Evolutionary conservation across 2,888 invertebrate genomes (phyloP).

Genomic region (Platycheirus albimanus): DNA sequence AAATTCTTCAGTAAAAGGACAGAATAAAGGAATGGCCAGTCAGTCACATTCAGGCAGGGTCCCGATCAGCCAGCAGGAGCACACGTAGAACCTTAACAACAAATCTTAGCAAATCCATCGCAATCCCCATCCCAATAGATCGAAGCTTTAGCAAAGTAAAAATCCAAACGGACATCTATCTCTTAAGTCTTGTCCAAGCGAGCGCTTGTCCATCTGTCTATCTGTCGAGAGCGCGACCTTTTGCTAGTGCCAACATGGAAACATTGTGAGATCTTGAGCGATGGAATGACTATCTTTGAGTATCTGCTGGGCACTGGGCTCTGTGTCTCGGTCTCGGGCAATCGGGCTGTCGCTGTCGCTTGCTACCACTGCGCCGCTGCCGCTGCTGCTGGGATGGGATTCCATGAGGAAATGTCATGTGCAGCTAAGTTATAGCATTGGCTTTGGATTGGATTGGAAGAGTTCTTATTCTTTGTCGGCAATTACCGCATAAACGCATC

Average conservation of each 20-base stretch:
- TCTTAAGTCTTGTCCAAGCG: conserved; percentile 26
- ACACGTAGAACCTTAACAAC: background rate
- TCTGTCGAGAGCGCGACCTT: conserved; percentile 72
- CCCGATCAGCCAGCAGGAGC: conserved; percentile 14
- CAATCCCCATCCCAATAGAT: too few species aligned
- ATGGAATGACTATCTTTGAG: conserved; percentile 59
- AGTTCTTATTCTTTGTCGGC: conserved; percentile 74
- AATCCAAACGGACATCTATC: conserved; percentile 47
- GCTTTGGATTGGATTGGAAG: conserved; percentile 51
- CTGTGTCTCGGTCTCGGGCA: conserved; percentile 7
- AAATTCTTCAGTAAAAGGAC: conserved; percentile 38
- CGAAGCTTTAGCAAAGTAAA: conserved; percentile 2
- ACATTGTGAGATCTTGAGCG: conserved; percentile 68
- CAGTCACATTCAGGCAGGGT: background rate
- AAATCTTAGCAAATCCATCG: conserved; percentile 42
- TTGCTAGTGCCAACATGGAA: conserved; percentile 64
- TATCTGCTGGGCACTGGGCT: conserved; percentile 37
- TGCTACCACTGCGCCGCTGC: conserved; percentile 5
- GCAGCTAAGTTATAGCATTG: conserved; percentile 66
- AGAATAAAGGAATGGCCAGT: conserved; percentile 16
- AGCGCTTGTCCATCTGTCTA: conserved; percentile 71
- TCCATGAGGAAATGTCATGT: conserved; percentile 74
- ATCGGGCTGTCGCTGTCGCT: background rate
- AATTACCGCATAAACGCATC: conserved; percentile 74
- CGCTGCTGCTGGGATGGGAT: conserved; percentile 2